These are phyloP conservation scores for Steromphala cineraria DNA, from an alignment of 2,888 invertebrate species.

Conservation along the genomic window DNA sequence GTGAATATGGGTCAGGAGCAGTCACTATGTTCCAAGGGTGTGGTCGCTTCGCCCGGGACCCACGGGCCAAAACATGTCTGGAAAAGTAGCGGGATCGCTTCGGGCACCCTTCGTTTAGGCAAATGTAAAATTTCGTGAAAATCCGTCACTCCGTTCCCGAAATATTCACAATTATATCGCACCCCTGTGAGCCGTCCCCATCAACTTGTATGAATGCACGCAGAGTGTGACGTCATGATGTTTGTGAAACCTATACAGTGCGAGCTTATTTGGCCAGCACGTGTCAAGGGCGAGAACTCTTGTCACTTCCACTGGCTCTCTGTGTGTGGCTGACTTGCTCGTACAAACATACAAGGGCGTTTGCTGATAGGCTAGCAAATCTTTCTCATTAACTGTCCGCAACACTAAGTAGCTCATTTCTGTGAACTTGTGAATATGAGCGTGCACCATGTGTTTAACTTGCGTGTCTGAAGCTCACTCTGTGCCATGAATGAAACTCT, in stretches of 20 bases:
- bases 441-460: too few species aligned
- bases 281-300: constrained; percentile 22
- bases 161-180: constrained; percentile 23
- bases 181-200: neutral
- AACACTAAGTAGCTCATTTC: neutral
- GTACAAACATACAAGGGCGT: neutral
- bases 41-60: constrained; percentile 24
- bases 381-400: neutral
- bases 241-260: constrained; percentile 15
- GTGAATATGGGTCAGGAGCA: constrained; percentile 18
- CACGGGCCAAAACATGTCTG: neutral
- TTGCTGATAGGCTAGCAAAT: neutral
- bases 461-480: too few species aligned
- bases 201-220: neutral
- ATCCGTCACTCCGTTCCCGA: constrained; percentile 11
- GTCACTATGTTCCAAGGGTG: constrained; percentile 14
- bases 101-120: neutral
- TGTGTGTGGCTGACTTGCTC: neutral
- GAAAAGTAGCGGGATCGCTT: neutral
- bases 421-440: too few species aligned
- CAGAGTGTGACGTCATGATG: constrained; percentile 11
- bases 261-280: neutral
- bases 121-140: constrained; percentile 18
- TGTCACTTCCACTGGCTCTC: neutral
- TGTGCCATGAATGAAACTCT: too few species aligned